Conservation (phyloP, 2,888 invertebrate genomes). For the Caenorhabditis parvicauda region DNA sequence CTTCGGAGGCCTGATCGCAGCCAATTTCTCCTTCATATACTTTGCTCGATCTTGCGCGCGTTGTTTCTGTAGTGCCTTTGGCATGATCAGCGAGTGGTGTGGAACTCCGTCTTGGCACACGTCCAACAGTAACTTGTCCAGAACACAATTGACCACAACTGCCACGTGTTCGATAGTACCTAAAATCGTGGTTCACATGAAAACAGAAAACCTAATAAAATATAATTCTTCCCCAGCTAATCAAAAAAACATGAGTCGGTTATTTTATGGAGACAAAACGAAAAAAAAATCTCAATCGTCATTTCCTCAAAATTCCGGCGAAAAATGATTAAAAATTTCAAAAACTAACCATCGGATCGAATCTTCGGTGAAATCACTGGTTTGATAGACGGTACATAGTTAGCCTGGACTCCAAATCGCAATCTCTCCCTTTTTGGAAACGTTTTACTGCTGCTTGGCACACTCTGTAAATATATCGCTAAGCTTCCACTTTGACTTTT, state of each 20-base stretch:
- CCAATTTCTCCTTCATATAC: neutral
- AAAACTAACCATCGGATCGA: constrained; percentile 3
- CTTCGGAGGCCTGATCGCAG: neutral
- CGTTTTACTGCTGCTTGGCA: too few species aligned
- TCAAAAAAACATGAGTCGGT: neutral
- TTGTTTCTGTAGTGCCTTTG: constrained; percentile 11
- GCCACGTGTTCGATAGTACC: too few species aligned
- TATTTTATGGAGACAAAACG: neutral
- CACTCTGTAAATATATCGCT: too few species aligned
- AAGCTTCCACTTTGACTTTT: too few species aligned
- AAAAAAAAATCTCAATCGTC: constrained; percentile 9
- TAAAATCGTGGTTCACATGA: constrained; percentile 3
- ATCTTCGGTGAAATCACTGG: constrained; percentile 6
- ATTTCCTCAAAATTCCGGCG: constrained; percentile 7
- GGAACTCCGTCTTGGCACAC: constrained; percentile 35
- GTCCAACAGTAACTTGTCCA: constrained; percentile 18
- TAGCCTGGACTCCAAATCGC: constrained; percentile 9
- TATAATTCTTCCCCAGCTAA: neutral
- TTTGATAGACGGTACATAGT: constrained; percentile 24
- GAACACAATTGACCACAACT: constrained; percentile 9
- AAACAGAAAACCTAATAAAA: neutral
- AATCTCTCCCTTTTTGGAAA: constrained; percentile 9
- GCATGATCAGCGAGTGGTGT: constrained; percentile 15
- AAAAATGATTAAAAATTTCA: constrained; percentile 1
- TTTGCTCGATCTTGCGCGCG: neutral